A percentile compares a stretch with the other conserved stretches of the same genome.
Evolutionary conservation across 1,140 invertebrate species (phyloP).

Genomic region (Plectrocnemia conspersa): DNA sequence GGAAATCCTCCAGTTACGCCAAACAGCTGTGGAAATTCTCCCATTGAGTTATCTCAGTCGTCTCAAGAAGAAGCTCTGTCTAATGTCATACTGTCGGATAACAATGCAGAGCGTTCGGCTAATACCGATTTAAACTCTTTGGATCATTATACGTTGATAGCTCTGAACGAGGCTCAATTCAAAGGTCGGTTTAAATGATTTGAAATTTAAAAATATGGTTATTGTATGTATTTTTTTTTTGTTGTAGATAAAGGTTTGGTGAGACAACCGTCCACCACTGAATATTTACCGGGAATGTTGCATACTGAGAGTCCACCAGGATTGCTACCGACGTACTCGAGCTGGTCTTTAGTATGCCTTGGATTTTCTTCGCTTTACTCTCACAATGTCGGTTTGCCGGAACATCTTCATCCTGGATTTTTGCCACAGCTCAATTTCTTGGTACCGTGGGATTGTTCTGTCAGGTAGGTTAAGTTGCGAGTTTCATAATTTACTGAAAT

Average conservation of each 20-base stretch:
- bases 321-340: conserved; percentile 83
- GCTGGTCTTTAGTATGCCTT: conserved; percentile 87
- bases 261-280: conserved; percentile 77
- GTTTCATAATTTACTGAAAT: conserved; percentile 14
- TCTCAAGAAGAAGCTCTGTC: conserved; percentile 30
- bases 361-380: conserved; percentile 89
- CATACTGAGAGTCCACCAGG: conserved; percentile 71
- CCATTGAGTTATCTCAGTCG: conserved; percentile 28
- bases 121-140: conserved; percentile 12
- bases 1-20: conserved; percentile 8
- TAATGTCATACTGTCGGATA: conserved; percentile 27
- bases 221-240: not conserved
- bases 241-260: conserved; percentile 57
- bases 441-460: conserved; percentile 91
- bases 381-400: conserved; percentile 76
- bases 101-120: conserved; percentile 14
- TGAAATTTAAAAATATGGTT: not conserved
- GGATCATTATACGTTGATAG: conserved; percentile 28
- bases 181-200: conserved; percentile 25
- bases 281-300: conserved; percentile 87
- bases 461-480: conserved; percentile 53
- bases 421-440: conserved; percentile 85
- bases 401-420: conserved; percentile 80
- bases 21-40: conserved; percentile 23
- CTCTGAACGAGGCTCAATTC: conserved; percentile 25